Conservation (phyloP, 1,140 invertebrate species). For the Cydia strobilella region DNA sequence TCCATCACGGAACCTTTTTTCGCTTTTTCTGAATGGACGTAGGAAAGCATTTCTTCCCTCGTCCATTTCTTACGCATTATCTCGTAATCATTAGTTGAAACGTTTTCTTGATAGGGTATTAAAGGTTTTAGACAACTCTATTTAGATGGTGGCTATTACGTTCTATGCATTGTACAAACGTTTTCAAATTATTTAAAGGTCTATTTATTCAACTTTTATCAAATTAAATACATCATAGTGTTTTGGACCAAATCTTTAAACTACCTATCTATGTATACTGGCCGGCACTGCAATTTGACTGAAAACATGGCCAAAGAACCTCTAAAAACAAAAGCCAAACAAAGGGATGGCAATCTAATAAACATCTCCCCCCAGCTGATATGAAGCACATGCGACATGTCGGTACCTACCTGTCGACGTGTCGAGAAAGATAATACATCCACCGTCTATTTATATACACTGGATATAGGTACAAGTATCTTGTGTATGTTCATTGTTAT, state of each 20-base stretch:
- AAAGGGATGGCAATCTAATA: constrained; percentile 25
- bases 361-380: constrained; percentile 24
- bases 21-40: constrained; percentile 73
- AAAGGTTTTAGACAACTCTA: constrained; percentile 58
- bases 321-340: constrained; percentile 28
- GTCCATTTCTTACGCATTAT: constrained; percentile 75
- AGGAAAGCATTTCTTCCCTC: constrained; percentile 66
- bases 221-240: no score
- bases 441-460: constrained; percentile 8
- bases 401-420: constrained; percentile 7
- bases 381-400: constrained; percentile 4
- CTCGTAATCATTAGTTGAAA: constrained; percentile 70
- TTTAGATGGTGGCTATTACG: constrained; percentile 43
- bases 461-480: neutral
- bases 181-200: constrained; percentile 2
- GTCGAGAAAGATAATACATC: constrained; percentile 14
- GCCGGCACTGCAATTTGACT: neutral
- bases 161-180: constrained; percentile 39
- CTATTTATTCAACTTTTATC: no score
- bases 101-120: constrained; percentile 57
- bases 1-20: constrained; percentile 74
- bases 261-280: neutral
- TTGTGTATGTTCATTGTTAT: neutral
- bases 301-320: neutral
- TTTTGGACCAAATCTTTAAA: neutral